Base-by-base conservation (phyloP, 2,797 vertebrate species). In the Merluccius polli region DNA sequence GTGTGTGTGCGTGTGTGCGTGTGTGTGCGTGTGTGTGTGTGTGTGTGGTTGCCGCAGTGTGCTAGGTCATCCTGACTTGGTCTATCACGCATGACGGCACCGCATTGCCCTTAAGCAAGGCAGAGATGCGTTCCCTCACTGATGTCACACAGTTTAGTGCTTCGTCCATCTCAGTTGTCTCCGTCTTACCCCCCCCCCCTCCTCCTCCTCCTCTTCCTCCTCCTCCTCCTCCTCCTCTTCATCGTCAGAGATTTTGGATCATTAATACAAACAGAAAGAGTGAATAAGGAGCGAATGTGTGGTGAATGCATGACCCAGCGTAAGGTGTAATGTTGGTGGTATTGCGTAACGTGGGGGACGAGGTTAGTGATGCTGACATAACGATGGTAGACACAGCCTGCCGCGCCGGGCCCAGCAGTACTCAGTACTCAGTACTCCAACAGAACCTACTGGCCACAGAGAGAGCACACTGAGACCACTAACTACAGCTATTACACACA, bases 331-430 rank as follows among this genome's bases (percentile, higher is more conserved):
- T 65, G 63, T 77, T 83, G 70, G 31, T 76, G 77, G 83, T 81
- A 88, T 89, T 93, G 83, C 75, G 80, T 84, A 91, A 91, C 75
- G 78, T 32, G 73, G 69, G 67, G 83, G 72, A 85, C 80, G 90
- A 83, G 81, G 21, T 69, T 81, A 91, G 36, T 89, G 78, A 85
- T 86, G 86, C 87, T 81, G 83, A 78, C 89, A 84, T 88, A 93
- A 93, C 91, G 16, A 32, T 30, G 15, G 6, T 91, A 88, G 85
- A 91, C 86, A 86, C 84, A 81, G 65, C 71, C 72, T 92, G 92
- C 92, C 73, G 15, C 7, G 65, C 38, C 85, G 79, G 52, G 67
- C 68, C 63, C 44, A 78, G 75, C 84, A 77, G 73, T 83, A 36
- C 29, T 44, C 18, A 27, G 63, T 29, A 67, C 63, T 24, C 27